Percentiles rank a stretch among this genome's conserved stretches.
phyloP scores from a whole-genome alignment of 2,888 invertebrate genomes.

The Ormia ochracea region DNA sequence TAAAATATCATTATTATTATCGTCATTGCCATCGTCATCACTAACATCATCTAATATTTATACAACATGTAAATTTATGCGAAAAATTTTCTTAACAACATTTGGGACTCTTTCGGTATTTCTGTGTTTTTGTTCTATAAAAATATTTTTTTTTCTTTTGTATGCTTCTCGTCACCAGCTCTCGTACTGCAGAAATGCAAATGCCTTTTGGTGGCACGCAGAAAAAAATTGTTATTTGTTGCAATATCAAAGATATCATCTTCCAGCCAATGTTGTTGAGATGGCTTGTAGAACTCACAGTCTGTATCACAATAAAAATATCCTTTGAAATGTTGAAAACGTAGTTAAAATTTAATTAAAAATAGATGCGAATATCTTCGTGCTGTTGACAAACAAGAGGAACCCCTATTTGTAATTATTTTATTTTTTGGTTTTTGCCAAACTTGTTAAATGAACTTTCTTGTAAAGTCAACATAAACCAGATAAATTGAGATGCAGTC shows the following conservation, averaged over 20 bases:
- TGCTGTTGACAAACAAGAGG: slow-evolving; percentile 14
- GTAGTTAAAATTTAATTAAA: slow-evolving; percentile 51
- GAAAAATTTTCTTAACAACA: slow-evolving; percentile 56
- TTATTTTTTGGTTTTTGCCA: neutral
- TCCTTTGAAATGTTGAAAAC: slow-evolving; percentile 48
- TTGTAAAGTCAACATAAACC: slow-evolving; percentile 23
- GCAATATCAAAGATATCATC: slow-evolving; percentile 46
- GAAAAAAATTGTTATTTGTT: slow-evolving; percentile 15
- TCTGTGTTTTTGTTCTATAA: neutral
- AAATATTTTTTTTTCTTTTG: neutral
- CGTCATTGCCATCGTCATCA: slow-evolving; percentile 35
- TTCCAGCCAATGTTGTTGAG: slow-evolving; percentile 4
- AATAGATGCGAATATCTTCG: slow-evolving; percentile 31
- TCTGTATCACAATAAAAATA: neutral
- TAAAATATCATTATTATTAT: slow-evolving; percentile 14
- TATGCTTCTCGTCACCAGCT: neutral
- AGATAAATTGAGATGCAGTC: slow-evolving; percentile 4
- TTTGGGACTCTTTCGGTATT: slow-evolving; percentile 47
- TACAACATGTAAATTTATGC: slow-evolving; percentile 62
- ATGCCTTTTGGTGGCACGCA: slow-evolving; percentile 36
- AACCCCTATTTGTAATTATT: neutral
- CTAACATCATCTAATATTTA: slow-evolving; percentile 50
- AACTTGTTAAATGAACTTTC: slow-evolving; percentile 37
- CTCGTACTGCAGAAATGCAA: slow-evolving; percentile 33
- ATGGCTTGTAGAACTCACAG: neutral